A percentile compares a stretch with the other conserved stretches of the same genome.
Evolutionary conservation across 2,113 vertebrate species (phyloP).

Genomic region (Promerops cafer): DNA sequence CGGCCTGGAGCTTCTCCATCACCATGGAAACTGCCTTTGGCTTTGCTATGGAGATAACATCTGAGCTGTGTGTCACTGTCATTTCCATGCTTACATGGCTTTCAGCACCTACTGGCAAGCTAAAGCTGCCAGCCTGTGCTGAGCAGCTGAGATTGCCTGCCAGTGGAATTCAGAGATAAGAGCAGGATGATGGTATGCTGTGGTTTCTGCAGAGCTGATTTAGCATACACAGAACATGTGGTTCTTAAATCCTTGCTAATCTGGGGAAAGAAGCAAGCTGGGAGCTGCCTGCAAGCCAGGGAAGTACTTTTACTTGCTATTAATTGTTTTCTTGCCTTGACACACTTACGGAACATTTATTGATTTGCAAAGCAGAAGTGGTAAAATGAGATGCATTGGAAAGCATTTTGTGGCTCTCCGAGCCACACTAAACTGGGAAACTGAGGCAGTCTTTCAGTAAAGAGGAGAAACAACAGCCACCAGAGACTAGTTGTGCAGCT

Average conservation of each 20-base stretch:
- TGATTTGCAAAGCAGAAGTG: not conserved
- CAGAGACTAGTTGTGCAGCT: not conserved
- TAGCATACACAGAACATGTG: not conserved
- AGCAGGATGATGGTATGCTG: not conserved
- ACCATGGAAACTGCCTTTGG: slow-evolving; percentile 12
- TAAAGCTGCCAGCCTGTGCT: not conserved
- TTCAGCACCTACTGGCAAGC: not conserved
- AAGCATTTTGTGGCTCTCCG: not conserved
- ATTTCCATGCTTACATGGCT: not conserved
- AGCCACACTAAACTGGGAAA: not conserved
- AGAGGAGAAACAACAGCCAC: not conserved
- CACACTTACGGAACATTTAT: not conserved
- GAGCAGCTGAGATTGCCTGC: not conserved
- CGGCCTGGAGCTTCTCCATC: not conserved
- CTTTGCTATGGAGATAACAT: not conserved
- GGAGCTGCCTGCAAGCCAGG: not conserved
- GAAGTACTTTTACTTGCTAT: not conserved
- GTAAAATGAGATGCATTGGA: not conserved
- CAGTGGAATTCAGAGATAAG: slow-evolving; percentile 16
- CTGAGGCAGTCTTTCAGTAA: not conserved
- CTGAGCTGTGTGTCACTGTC: not conserved
- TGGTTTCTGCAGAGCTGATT: slow-evolving; percentile 7
- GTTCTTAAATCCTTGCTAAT: slow-evolving; percentile 8
- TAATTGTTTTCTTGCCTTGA: not conserved
- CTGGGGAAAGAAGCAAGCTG: not conserved